Conservation (phyloP, 2,113 vertebrate species). For the mouse (Mus musculus) region DNA sequence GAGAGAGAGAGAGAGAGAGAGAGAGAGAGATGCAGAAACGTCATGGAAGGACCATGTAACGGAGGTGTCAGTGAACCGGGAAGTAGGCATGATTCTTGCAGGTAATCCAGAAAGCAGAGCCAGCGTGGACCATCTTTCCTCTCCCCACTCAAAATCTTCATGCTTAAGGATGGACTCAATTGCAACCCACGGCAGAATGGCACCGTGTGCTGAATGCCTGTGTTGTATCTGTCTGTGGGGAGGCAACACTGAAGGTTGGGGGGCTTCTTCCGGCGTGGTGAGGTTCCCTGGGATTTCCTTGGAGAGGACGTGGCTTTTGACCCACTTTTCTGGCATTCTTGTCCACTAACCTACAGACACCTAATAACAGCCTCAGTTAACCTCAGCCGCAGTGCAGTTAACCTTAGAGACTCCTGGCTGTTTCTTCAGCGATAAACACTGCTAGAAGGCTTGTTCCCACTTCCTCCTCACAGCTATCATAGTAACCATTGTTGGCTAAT, state of each 20-base stretch:
- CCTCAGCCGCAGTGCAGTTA: not conserved
- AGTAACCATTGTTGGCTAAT: conserved; percentile 15
- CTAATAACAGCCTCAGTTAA: not conserved
- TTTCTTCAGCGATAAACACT: not conserved
- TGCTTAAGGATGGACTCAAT: fast-evolving
- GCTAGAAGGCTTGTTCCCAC: conserved; percentile 3
- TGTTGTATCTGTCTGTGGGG: too few species aligned
- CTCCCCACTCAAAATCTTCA: not conserved
- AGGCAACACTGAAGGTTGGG: not conserved
- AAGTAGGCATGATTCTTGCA: not conserved
- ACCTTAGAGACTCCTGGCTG: not conserved
- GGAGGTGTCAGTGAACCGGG: not conserved
- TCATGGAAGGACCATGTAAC: not conserved
- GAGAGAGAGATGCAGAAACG: not conserved
- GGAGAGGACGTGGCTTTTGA: not conserved
- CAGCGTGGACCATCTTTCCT: not conserved
- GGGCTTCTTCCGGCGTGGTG: not conserved
- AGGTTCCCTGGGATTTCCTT: not conserved
- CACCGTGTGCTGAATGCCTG: not conserved
- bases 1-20: too few species aligned
- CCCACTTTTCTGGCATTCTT: not conserved
- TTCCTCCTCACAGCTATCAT: conserved; percentile 44
- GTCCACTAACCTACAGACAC: not conserved
- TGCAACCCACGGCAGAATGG: not conserved
- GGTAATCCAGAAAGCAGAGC: not conserved